phyloP scores from a whole-genome alignment of 2,113 vertebrate species.

The Takifugu bimaculatus region DNA sequence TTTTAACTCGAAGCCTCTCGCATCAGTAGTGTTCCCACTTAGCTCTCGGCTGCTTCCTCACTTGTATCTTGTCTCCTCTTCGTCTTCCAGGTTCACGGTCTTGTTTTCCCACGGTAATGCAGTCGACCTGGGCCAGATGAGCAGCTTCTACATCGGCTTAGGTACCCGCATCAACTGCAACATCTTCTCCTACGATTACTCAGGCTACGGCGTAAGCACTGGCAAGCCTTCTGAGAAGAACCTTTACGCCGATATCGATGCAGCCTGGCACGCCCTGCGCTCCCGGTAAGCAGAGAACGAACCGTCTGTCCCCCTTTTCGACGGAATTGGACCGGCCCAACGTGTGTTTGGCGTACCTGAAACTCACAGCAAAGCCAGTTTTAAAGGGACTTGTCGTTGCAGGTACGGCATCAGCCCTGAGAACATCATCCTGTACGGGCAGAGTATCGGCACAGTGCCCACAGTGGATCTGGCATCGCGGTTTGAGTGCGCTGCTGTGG shows the following conservation, averaged over 20 bases:
- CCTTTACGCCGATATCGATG: conserved; percentile 93
- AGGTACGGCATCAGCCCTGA: conserved; percentile 97
- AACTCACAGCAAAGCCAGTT: neutral
- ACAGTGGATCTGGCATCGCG: conserved; percentile 94
- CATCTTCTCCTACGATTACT: conserved; percentile 98
- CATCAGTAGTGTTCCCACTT: neutral
- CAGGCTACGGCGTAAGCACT: conserved; percentile 92
- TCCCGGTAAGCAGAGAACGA: conserved; percentile 78
- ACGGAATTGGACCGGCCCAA: neutral
- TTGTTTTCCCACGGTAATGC: conserved; percentile 96
- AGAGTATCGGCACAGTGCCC: conserved; percentile 96
- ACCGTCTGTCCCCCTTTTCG: neutral
- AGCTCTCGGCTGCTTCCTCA: neutral
- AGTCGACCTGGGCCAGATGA: conserved; percentile 98
- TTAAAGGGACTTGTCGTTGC: conserved; percentile 5
- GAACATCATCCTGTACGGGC: conserved; percentile 95
- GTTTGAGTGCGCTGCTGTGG: conserved; percentile 94
- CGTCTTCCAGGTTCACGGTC: conserved; percentile 85
- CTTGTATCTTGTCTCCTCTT: neutral
- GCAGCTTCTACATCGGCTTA: conserved; percentile 96
- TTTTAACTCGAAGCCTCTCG: too few relatives aligned
- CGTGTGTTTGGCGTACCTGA: too few relatives aligned
- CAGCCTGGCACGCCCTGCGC: conserved; percentile 93
- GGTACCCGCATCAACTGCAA: conserved; percentile 97
- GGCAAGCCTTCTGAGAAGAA: conserved; percentile 95